Base-by-base conservation (phyloP, 2,797 vertebrate species). In the Trachops cirrhosus region DNA sequence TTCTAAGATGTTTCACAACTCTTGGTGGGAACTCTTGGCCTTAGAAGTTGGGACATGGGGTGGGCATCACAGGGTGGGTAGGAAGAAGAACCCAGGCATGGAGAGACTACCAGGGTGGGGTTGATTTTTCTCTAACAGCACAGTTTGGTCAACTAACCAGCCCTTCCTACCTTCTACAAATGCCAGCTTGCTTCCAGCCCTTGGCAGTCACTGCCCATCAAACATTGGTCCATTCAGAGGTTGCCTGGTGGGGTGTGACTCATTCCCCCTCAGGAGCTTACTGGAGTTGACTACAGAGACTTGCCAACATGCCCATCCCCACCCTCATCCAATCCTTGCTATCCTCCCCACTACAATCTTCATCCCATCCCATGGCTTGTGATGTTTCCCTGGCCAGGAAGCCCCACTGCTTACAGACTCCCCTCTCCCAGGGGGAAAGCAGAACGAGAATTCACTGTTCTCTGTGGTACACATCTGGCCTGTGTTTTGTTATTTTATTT, bases 401-500 rank as follows among this genome's bases (percentile, higher is more conserved):
- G 44, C 52, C 46, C 37, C 4, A 46, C 14, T n/a, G 48, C 71
- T 93, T 37, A 59, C 39, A 12, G 34, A 67, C 48, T 52, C 44
- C 16, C 41, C 9, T n/a, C 59, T 93, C 94, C 54, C 32, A 95
- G 86, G 50, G 50, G 74, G 62, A 73, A 29, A 70, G 37, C 37
- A 85, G 21, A 39, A 82, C 54, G 86, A 74, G n/a, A 95, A 94
- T 87, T 87, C n/a, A 44, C 79, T 95, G 67, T 64, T 92, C 19
- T 91, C 87, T 88, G 80, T 54, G 52, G 82, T 79, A 79, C 1
- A 4, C 62, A 94, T 94, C 80, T 1, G 3, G 82, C 50, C 64
- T 91, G 46, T 79, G 48, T 79, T 96, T 95, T 67, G 62, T 50
- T 90, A 44, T 89, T 96, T 73, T 94, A 74, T 87, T 96, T 96